These are phyloP conservation scores for Procavia capensis DNA, from an alignment of 2,113 vertebrate genomes.

Conservation along the genomic window DNA sequence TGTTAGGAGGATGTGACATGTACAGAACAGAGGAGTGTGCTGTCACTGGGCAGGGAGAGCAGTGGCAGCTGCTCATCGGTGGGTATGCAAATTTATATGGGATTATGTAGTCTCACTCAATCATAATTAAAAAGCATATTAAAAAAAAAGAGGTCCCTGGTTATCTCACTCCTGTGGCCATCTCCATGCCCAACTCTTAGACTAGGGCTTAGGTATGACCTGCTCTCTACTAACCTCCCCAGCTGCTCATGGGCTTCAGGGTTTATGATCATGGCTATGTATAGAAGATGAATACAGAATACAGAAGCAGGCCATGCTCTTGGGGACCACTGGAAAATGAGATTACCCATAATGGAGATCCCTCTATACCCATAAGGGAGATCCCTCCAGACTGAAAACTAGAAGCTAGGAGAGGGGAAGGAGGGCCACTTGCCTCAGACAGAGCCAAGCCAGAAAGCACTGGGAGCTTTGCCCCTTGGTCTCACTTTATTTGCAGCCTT, in stretches of 20 bases:
- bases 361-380: not conserved
- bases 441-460: not conserved
- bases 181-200: not conserved
- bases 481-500: not conserved
- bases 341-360: not conserved
- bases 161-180: not conserved
- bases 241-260: not conserved
- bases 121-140: no score
- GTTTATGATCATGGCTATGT: fast-evolving
- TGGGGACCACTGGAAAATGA: not conserved
- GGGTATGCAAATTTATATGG: no score
- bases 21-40: no score
- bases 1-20: no score
- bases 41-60: no score
- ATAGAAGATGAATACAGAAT: not conserved
- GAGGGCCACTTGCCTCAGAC: not conserved
- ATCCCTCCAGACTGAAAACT: not conserved
- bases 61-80: no score
- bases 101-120: no score
- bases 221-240: not conserved
- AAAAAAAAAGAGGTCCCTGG: not conserved
- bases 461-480: not conserved
- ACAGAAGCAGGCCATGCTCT: not conserved
- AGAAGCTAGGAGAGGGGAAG: not conserved
- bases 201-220: not conserved